Evolutionary conservation across 1,140 invertebrate genomes (phyloP), one percentile per base, ranked within the genome.

Genomic region (Andricus grossulariae): DNA sequence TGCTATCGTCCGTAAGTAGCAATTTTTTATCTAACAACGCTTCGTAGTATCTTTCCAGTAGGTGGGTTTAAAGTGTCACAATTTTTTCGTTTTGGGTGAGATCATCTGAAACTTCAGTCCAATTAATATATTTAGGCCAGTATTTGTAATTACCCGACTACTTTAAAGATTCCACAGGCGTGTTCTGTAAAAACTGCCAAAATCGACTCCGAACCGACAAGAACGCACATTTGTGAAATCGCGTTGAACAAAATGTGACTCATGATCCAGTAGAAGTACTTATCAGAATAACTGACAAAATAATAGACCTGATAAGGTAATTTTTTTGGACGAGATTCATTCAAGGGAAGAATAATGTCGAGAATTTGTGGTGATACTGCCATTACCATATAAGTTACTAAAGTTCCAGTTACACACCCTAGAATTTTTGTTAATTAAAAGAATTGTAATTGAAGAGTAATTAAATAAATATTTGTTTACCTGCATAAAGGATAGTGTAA

Each of bases 221-320:
- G 8, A 32, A 32, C 6, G 21, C 8, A 19, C 19, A 6, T 60
- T 60, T 32, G 10, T 15, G 32, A 32, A 32, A 60, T 21, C 1
- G 12, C 11, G 16, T 32, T 60, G 16, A 32, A 60, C 2, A 25
- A 32, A 11, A 60, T 25, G 5, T 60, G 25, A 60, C 13, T 3
- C 11, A 60, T 21, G 32, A 60, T 60, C 57, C 21, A 60, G 7
- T 60, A 60, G 16, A 60, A 32, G 32, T 60, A 16, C 6, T 60
- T 32, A 6, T 60, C 57, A 15, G 57, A 60, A 60, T 60, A 60
- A 60, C 12, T 60, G 10, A 60, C 57, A 32, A 12, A 60, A 39
- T 60, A 60, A 21, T 60, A 60, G 0, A 60, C 16, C 21, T 60
- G 21, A 32, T 32, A 60, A 15, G 21, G 2, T 11, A 32, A 32